phyloP scores from a whole-genome alignment of 1,140 invertebrate genomes.

The Maniola jurtina region DNA sequence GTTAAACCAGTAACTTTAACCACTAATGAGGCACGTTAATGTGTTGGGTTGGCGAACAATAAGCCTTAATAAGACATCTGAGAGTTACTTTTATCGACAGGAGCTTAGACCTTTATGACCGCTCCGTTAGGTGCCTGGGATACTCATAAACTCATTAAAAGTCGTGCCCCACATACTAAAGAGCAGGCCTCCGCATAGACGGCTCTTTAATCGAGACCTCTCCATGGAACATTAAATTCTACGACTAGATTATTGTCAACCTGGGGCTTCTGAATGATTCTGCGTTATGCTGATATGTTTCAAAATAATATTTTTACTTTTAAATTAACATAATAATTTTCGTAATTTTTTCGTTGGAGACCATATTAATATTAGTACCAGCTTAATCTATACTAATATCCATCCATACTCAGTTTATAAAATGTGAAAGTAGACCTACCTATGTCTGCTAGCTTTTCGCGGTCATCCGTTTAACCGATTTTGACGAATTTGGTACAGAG shows the following conservation, averaged over 20 bases:
- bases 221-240: constrained; percentile 61
- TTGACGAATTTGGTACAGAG: no score
- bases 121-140: constrained; percentile 26
- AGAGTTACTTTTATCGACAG: constrained; percentile 30
- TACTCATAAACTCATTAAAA: constrained; percentile 69
- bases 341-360: no score
- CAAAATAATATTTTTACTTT: no score
- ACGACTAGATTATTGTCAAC: constrained; percentile 59
- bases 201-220: constrained; percentile 63
- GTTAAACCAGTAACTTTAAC: background rate
- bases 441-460: no score
- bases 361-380: no score
- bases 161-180: constrained; percentile 54
- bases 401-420: no score
- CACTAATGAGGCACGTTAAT: constrained; percentile 6
- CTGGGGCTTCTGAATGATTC: constrained; percentile 64
- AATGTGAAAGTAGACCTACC: no score
- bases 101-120: constrained; percentile 24
- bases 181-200: constrained; percentile 56
- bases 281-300: constrained; percentile 7
- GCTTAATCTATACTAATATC: no score
- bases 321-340: no score
- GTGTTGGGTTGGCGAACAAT: constrained; percentile 14
- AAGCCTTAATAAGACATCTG: constrained; percentile 28
- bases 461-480: no score